These are phyloP conservation scores for Cygnus olor DNA, from an alignment of 2,797 vertebrate species.

Conservation along the genomic window DNA sequence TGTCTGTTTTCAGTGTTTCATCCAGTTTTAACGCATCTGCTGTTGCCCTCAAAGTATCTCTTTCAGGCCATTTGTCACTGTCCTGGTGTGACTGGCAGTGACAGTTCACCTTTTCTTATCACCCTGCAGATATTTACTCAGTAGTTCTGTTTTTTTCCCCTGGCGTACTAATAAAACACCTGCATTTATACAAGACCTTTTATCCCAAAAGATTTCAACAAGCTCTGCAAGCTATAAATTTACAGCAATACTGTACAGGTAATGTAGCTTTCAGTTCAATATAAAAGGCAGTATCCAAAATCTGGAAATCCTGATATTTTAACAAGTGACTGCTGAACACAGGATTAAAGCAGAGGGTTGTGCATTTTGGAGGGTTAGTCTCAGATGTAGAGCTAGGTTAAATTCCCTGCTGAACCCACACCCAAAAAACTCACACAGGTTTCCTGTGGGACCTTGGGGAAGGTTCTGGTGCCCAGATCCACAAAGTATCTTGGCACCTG, in stretches of 20 bases:
- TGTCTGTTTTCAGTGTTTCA: neutral
- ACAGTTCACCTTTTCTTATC: constrained; percentile 21
- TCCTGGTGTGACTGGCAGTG: neutral
- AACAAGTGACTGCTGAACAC: neutral
- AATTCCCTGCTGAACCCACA: neutral
- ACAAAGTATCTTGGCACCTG: neutral
- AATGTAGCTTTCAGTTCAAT: neutral
- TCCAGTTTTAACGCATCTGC: neutral
- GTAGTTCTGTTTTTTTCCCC: constrained; percentile 22
- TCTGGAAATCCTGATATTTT: neutral
- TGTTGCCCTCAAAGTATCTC: neutral
- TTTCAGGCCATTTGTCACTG: constrained; percentile 32
- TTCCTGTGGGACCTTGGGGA: fast-evolving
- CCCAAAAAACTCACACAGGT: neutral
- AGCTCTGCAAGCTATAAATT: constrained; percentile 21
- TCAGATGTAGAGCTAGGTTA: neutral
- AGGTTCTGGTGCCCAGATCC: neutral
- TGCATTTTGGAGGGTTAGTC: neutral
- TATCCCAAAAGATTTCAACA: constrained; percentile 26
- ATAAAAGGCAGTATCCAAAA: neutral
- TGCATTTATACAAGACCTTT: constrained; percentile 23
- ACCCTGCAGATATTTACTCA: constrained; percentile 20
- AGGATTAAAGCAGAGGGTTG: neutral
- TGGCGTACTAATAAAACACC: constrained; percentile 26
- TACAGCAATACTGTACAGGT: neutral